Conservation (phyloP, 2,113 vertebrate genomes). For the Podarcis cretensis region DNA sequence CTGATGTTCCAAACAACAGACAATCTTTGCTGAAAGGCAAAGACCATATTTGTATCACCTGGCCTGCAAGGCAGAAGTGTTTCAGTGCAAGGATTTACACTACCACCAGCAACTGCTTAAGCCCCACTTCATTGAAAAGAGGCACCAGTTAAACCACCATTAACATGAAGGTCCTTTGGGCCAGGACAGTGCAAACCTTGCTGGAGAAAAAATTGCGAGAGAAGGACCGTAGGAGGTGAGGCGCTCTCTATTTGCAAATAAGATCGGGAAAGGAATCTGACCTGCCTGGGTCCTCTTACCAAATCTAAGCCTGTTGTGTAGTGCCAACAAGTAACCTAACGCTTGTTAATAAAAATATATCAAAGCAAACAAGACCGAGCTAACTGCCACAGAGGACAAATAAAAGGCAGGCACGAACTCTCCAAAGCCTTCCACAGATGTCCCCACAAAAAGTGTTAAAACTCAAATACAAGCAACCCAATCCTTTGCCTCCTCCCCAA, state of each 20-base stretch:
- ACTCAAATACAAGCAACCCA: slow-evolving; percentile 2
- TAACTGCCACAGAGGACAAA: slow-evolving; percentile 22
- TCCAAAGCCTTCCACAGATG: slow-evolving; percentile 10
- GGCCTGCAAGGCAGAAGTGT: slow-evolving; percentile 40
- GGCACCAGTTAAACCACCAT: background rate
- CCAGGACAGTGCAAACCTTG: slow-evolving; percentile 1
- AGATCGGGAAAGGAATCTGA: slow-evolving; percentile 56
- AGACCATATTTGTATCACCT: slow-evolving; percentile 55
- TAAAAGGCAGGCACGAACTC: background rate
- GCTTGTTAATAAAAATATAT: slow-evolving; percentile 74
- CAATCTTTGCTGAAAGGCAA: slow-evolving; percentile 55
- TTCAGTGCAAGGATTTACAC: slow-evolving; percentile 46
- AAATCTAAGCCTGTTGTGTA: slow-evolving; percentile 35
- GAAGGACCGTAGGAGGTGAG: background rate
- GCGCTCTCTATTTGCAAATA: slow-evolving; percentile 50
- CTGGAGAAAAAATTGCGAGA: slow-evolving; percentile 17
- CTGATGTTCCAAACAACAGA: slow-evolving; percentile 36
- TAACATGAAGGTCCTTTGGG: slow-evolving; percentile 23
- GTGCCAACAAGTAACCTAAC: slow-evolving; percentile 59
- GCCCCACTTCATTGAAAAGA: slow-evolving; percentile 32
- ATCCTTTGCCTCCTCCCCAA: background rate
- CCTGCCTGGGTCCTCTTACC: slow-evolving; percentile 65
- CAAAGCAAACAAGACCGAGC: slow-evolving; percentile 69
- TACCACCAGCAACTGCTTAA: slow-evolving; percentile 14
- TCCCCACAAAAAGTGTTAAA: slow-evolving; percentile 39